phyloP scores from a whole-genome alignment of 2,797 vertebrate genomes.

The Columba guinea region DNA sequence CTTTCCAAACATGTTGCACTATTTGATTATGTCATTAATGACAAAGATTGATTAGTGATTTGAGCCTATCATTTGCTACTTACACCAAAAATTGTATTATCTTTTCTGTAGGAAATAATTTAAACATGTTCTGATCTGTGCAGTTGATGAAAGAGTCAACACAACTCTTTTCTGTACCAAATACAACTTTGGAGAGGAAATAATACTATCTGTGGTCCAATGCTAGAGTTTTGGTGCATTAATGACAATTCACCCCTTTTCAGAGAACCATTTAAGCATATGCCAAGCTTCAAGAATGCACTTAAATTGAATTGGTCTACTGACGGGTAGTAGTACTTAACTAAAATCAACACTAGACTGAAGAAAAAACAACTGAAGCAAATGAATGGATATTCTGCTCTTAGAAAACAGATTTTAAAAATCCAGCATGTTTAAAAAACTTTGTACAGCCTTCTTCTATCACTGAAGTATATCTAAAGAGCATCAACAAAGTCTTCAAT shows the following conservation, averaged over 20 bases:
- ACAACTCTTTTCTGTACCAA: neutral
- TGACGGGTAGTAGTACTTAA: neutral
- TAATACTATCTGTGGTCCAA: neutral
- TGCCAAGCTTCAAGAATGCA: neutral
- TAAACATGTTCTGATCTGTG: neutral
- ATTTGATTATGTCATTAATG: slow-evolving; percentile 18
- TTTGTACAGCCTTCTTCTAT: neutral
- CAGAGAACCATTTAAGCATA: neutral
- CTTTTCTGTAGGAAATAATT: slow-evolving; percentile 12
- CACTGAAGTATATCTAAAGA: neutral
- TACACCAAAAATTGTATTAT: neutral
- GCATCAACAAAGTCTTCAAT: neutral
- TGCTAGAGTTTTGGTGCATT: neutral
- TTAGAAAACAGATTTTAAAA: neutral
- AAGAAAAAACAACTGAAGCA: neutral
- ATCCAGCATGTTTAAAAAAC: neutral
- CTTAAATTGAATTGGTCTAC: neutral
- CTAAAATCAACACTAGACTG: neutral
- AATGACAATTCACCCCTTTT: neutral
- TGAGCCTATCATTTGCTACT: neutral
- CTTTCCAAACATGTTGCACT: neutral
- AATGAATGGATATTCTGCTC: neutral
- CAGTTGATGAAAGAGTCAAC: neutral
- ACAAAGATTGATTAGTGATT: neutral
- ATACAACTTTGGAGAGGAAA: neutral